These are phyloP conservation scores for Natrix natrix DNA, from an alignment of 2,797 vertebrate genomes.

Conservation along the genomic window DNA sequence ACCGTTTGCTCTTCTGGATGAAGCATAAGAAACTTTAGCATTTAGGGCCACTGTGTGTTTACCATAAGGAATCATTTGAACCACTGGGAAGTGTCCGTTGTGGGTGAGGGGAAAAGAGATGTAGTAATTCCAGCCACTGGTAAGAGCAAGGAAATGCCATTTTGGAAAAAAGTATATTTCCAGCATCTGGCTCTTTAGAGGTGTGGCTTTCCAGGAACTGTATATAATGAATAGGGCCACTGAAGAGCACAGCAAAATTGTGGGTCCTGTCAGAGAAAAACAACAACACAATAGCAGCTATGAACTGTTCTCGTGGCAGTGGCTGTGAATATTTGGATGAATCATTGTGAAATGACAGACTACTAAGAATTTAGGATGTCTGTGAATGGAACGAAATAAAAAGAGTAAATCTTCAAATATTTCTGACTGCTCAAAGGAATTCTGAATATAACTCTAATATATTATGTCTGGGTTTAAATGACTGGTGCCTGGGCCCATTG, in stretches of 20 bases:
- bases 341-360: conserved; percentile 46
- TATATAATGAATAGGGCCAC: conserved; percentile 20
- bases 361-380: conserved; percentile 33
- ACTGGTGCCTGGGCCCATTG: conserved; percentile 51
- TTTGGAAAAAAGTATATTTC: not conserved
- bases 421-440: conserved; percentile 33
- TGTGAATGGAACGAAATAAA: conserved; percentile 46
- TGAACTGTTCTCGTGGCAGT: conserved; percentile 32
- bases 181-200: not conserved
- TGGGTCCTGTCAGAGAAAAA: conserved; percentile 18
- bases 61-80: not conserved
- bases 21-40: not conserved
- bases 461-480: conserved; percentile 50
- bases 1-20: not conserved
- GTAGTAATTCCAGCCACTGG: not conserved
- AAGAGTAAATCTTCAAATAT: conserved; percentile 38
- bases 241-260: not conserved
- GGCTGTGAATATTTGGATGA: conserved; percentile 49
- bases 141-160: not conserved
- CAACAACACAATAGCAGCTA: conserved; percentile 34
- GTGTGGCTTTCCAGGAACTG: not conserved
- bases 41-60: not conserved
- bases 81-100: not conserved
- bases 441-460: conserved; percentile 38
- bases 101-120: not conserved